Percentiles rank a stretch among this genome's conserved stretches.
These are phyloP conservation scores for Netelia melanura DNA, from an alignment of 2,888 invertebrate genomes.

Conservation along the genomic window DNA sequence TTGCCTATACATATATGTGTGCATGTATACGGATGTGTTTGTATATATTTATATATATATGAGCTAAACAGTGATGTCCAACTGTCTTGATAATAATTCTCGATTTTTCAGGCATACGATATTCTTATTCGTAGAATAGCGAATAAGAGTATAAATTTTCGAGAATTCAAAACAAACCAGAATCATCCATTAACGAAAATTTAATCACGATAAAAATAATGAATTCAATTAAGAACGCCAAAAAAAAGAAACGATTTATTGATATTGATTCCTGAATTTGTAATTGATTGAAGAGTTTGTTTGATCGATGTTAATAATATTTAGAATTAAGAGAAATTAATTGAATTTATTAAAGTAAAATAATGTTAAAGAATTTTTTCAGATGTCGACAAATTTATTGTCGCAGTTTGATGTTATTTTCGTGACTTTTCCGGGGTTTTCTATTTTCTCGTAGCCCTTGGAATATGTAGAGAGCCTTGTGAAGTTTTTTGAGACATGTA, in stretches of 20 bases:
- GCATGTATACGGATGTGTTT: constrained; percentile 7
- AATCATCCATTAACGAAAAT: background rate
- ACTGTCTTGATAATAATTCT: constrained; percentile 58
- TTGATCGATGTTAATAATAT: too few species aligned
- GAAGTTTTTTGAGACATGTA: background rate
- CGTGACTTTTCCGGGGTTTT: too few species aligned
- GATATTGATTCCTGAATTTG: too few species aligned
- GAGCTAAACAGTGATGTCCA: constrained; percentile 49
- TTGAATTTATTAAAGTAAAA: too few species aligned
- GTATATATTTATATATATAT: constrained; percentile 6
- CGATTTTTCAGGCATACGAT: constrained; percentile 57
- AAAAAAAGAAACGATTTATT: too few species aligned
- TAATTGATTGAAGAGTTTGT: too few species aligned
- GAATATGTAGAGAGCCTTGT: background rate
- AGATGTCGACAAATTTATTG: too few species aligned
- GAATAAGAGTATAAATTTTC: background rate
- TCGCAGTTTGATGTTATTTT: too few species aligned
- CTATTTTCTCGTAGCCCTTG: too few species aligned
- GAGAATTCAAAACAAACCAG: background rate
- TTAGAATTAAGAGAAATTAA: too few species aligned
- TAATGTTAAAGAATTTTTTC: too few species aligned
- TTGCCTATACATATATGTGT: constrained; percentile 54
- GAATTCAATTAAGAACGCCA: background rate
- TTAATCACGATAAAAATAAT: background rate
- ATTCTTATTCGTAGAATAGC: constrained; percentile 6